Percentiles rank a stretch among this genome's conserved stretches.
Evolutionary conservation across 2,888 invertebrate species (phyloP).

Genomic region (Salticus scenicus): DNA sequence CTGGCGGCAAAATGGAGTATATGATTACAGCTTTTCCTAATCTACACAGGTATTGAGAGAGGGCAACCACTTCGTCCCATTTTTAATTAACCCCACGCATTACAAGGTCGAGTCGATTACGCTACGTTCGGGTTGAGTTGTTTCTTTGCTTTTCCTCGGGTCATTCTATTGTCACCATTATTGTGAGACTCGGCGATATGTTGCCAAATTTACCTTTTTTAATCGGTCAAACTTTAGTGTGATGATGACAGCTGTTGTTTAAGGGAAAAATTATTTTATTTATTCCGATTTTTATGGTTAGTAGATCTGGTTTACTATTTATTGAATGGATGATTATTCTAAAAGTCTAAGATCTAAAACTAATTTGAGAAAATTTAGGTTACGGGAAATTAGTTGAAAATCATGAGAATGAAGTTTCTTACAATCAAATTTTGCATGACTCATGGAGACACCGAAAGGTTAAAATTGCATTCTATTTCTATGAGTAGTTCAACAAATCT

Average conservation of each 20-base stretch:
- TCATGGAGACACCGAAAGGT: too few relatives aligned
- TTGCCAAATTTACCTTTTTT: slow-evolving; percentile 5
- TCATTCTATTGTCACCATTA: not conserved
- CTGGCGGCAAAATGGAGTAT: not conserved
- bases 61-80: not conserved
- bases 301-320: not conserved
- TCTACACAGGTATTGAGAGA: not conserved
- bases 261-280: not conserved
- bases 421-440: too few relatives aligned
- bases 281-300: not conserved
- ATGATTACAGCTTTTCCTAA: not conserved
- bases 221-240: not conserved
- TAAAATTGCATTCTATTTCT: too few relatives aligned
- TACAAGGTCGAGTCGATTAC: slow-evolving; percentile 7
- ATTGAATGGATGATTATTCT: not conserved
- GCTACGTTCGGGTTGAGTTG: not conserved
- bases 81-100: not conserved
- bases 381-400: too few relatives aligned
- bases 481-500: too few relatives aligned
- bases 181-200: not conserved
- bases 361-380: too few relatives aligned
- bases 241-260: not conserved
- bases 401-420: too few relatives aligned
- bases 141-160: not conserved
- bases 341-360: too few relatives aligned